Evolutionary conservation across 2,888 invertebrate genomes (phyloP), one percentile per base, ranked within the genome.

Genomic region (Gastracanthus pulcherrimus): DNA sequence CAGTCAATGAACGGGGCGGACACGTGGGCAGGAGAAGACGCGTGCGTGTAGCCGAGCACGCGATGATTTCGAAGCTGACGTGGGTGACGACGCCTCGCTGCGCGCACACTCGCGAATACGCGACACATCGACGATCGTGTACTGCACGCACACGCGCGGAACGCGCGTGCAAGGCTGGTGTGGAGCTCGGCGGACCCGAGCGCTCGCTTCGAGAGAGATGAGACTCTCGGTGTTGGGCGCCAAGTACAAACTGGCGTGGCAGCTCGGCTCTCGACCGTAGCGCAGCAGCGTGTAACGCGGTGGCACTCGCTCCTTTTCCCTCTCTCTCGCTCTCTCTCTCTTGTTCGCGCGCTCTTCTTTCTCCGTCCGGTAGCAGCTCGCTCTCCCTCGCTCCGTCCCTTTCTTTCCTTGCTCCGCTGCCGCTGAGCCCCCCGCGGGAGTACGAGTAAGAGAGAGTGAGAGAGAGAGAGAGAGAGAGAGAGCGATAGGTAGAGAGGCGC

Each of bases 231-330:
- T 66, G 71, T 58, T 67, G 78, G 79, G 82, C 82, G 88, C 87
- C 88, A 87, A 89, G 88, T 89, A 89, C 86, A 86, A 89, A 89
- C 90, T 89, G 89, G 86, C 88, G 87, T 85, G 87, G 86, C 66
- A 66, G 70, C 78, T 58, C 70, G 41, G 41, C 86, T 86, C 86
- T 86, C 85, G 91, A 89, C 90, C 91, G 89, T 89, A 88, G 88
- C 89, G 90, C 89, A 89, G 82, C 74, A 51, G 87, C 84, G 87
- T 87, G 86, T 86, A 87, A 88, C 86, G 86, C 87, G 87, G 86
- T 88, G 87, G 87, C 88, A 86, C 86, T 88, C 85, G 85, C 86
- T 86, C 83, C 86, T 86, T 84, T 84, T 85, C 85, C 84, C 85
- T 86, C 84, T 84, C 86, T 81, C 83, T 55, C 83, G 81, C 75